Evolutionary conservation across 2,797 vertebrate genomes (phyloP).

Genomic region (Pantherophis vulpinus): DNA sequence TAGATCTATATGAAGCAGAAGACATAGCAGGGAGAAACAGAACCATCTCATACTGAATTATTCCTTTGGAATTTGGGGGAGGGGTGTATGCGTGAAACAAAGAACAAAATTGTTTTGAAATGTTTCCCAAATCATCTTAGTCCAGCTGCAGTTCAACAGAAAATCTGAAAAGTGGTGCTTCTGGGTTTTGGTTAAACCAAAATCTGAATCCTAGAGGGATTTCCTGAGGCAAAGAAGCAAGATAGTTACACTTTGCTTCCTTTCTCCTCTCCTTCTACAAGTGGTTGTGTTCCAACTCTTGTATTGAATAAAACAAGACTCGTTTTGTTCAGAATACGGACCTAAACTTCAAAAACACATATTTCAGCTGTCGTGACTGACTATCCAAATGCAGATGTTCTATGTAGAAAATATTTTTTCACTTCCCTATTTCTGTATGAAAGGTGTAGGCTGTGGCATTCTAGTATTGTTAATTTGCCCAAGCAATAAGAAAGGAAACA

Average conservation of each 20-base stretch:
- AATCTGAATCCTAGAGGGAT: background rate
- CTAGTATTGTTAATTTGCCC: background rate
- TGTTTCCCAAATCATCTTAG: background rate
- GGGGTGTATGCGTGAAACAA: background rate
- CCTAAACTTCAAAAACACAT: background rate
- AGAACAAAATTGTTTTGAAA: background rate
- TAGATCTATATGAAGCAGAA: background rate
- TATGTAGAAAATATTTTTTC: background rate
- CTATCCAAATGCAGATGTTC: background rate
- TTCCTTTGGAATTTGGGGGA: background rate
- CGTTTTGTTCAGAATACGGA: background rate
- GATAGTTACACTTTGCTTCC: background rate
- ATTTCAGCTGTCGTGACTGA: background rate
- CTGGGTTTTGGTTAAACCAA: background rate
- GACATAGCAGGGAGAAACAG: background rate
- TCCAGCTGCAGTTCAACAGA: background rate
- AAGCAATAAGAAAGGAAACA: background rate
- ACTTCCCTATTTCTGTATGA: background rate
- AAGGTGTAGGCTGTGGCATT: background rate
- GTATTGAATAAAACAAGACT: background rate
- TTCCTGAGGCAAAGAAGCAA: background rate
- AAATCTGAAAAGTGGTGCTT: background rate
- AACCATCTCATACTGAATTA: background rate
- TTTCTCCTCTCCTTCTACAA: background rate
- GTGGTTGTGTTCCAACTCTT: background rate